Evolutionary conservation across 1,140 invertebrate species (phyloP).

Genomic region (Lepidurus apus): DNA sequence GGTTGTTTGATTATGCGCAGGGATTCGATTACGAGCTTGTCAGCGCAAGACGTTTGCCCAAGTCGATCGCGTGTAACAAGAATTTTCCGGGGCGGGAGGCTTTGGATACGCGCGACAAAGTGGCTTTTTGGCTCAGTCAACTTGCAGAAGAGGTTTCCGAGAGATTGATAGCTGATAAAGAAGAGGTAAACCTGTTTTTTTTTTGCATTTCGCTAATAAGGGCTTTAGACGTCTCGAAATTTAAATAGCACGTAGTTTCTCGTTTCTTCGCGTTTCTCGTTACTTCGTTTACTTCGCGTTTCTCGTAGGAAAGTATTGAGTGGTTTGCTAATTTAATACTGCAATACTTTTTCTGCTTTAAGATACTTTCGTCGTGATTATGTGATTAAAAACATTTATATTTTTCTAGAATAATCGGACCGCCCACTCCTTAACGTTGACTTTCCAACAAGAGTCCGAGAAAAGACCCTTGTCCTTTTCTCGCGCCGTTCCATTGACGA

Average conservation of each 20-base stretch:
- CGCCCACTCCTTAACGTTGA: slow-evolving; percentile 45
- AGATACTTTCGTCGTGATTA: slow-evolving; percentile 26
- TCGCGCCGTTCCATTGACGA: slow-evolving; percentile 43
- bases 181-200: slow-evolving; percentile 41
- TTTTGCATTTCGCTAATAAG: slow-evolving; percentile 6
- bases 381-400: background rate
- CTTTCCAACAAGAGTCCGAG: slow-evolving; percentile 39
- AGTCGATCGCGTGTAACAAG: slow-evolving; percentile 94
- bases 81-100: slow-evolving; percentile 78
- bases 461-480: slow-evolving; percentile 39
- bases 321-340: background rate
- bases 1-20: slow-evolving; percentile 78
- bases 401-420: slow-evolving; percentile 37
- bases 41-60: slow-evolving; percentile 69
- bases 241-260: slow-evolving; percentile 26
- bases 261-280: no score
- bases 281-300: no score
- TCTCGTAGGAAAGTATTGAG: no score
- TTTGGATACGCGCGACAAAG: slow-evolving; percentile 62
- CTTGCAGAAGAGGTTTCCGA: slow-evolving; percentile 76
- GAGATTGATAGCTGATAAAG: slow-evolving; percentile 69
- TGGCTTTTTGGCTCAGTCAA: slow-evolving; percentile 74
- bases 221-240: slow-evolving; percentile 29
- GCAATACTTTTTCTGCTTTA: slow-evolving; percentile 27
- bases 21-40: slow-evolving; percentile 86